Percentiles rank a stretch among this genome's conserved stretches.
phyloP scores from a whole-genome alignment of 2,113 vertebrate species.

The Nothobranchius furzeri region DNA sequence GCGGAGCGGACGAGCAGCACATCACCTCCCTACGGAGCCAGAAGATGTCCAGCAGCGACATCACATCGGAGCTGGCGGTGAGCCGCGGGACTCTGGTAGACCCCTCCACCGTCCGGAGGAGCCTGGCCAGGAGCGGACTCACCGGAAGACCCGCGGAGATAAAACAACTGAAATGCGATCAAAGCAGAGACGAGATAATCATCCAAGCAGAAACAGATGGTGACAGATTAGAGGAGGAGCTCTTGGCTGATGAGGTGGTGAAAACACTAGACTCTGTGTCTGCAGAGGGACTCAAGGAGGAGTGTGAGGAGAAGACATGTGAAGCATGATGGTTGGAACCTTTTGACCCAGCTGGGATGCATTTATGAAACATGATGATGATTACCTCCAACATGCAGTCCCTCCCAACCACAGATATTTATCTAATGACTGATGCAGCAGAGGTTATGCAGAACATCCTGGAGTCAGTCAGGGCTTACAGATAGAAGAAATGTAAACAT shows the following conservation, averaged over 20 bases:
- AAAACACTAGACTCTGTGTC: slow-evolving; percentile 7
- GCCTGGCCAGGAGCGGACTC: slow-evolving; percentile 26
- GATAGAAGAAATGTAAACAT: background rate
- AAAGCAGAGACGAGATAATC: background rate
- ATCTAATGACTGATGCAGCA: background rate
- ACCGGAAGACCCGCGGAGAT: background rate
- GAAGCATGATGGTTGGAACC: slow-evolving; percentile 2
- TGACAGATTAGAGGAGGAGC: background rate
- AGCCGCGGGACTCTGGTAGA: slow-evolving; percentile 18
- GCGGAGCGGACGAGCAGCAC: slow-evolving; percentile 29
- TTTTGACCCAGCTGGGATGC: background rate
- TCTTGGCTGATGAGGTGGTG: background rate
- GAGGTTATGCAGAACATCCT: background rate
- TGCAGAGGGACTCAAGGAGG: background rate
- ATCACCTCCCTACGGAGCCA: slow-evolving; percentile 13
- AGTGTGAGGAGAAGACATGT: background rate
- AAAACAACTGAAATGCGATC: background rate
- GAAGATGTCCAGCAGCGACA: slow-evolving; percentile 27
- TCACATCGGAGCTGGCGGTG: slow-evolving; percentile 30
- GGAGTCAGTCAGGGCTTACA: background rate
- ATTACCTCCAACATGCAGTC: background rate
- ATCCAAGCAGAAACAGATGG: background rate
- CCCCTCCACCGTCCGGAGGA: slow-evolving; percentile 24
- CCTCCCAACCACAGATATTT: background rate
- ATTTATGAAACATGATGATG: background rate